Evolutionary conservation across 2,888 invertebrate species (phyloP), one percentile per base, ranked within the genome.

Genomic region (Dolichomitus sp.): DNA sequence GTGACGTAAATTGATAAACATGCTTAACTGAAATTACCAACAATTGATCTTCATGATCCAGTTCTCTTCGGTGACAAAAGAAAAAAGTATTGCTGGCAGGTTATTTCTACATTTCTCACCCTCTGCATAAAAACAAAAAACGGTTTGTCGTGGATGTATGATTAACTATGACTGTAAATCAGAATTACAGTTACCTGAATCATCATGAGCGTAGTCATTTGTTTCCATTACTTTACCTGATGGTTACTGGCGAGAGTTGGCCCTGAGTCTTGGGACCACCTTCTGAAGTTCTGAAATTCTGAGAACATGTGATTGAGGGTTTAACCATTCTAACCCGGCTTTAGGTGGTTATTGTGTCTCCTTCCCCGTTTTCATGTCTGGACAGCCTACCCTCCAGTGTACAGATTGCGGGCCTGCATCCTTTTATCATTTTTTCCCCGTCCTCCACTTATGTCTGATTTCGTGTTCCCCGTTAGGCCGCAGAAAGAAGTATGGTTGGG

Each of bases 361-460:
- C 54, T 42, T 54, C 12, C 37, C 3, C n/a, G 11, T 59, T 11
- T 19, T n/a, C 40, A 33, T 14, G 42, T 33, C 42, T 23, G 19
- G 37, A 33, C 45, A 52, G 19, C 57, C 11, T 5, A n/a, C 14
- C 27, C 40, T 11, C 6, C 14, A 45, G 66, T 42, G 52, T n/a
- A 30, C 57, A 17, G 12, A 37, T 23, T 19, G 17, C n/a, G 33
- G 19, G 17, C 33, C n/a, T 27, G 17, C 19, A 27, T 30, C 27
- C 19, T 76, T 68, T 76, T 50, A 57, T 40, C 57, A 76, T 81
- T 81, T 81, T 27, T 65, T 76, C 27, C 30, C 54, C 45, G 54
- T 65, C 19, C 23, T 45, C n/a, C 57, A 70, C 69, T 52, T 70
- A 7, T n/a, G 23, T 50, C 14, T 69, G 59, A 77, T 37, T 37